Evolutionary conservation across 2,888 invertebrate genomes (phyloP), one percentile per base, ranked within the genome.

Genomic region (Thymelicus lineola): DNA sequence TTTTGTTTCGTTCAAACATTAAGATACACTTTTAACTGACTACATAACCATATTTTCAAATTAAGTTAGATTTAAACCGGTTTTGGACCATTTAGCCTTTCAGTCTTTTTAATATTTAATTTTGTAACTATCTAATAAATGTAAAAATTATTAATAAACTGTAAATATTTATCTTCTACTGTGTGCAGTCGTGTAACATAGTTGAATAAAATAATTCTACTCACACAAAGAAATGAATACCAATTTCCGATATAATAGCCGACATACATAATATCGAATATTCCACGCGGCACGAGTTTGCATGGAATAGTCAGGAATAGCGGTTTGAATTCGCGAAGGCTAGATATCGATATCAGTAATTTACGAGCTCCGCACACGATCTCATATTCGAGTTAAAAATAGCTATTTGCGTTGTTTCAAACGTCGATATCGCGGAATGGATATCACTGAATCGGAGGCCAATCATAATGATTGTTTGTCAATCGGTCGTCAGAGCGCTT

Each of bases 391-490:
- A 66, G 57, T 14, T 48, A 50, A 66, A 69, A 48, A 70, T 65
- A 69, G 66, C 59, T 61, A 38, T 69, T 66, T 46, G 42, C 28
- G 46, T 50, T 69, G 55, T 57, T 65, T 61, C 53, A 35, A 57
- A 45, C 53, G 38, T 61, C 59, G 57, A 69, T 69, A 64, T 57
- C 46, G 53, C 46, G 38, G 71, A 73, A 66, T 66, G 68, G 67
- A 74, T 75, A 75, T 72, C 72, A 61, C 71, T 57, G 72, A 74
- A 74, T 70, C 77, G 80, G 85, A 82, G 83, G 84, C 80, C 85
- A 87, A 87, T 86, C 84, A 81, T 80, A 77, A 82, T 82, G 75
- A 80, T 80, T 84, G 83, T 88, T 87, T 86, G 84, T 86, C 86
- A 85, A 84, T 85, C 82, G 77, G 72, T 76, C 81, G 78, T 85